Conservation (phyloP, 2,797 vertebrate species). For the Pseudochirops cupreus region DNA sequence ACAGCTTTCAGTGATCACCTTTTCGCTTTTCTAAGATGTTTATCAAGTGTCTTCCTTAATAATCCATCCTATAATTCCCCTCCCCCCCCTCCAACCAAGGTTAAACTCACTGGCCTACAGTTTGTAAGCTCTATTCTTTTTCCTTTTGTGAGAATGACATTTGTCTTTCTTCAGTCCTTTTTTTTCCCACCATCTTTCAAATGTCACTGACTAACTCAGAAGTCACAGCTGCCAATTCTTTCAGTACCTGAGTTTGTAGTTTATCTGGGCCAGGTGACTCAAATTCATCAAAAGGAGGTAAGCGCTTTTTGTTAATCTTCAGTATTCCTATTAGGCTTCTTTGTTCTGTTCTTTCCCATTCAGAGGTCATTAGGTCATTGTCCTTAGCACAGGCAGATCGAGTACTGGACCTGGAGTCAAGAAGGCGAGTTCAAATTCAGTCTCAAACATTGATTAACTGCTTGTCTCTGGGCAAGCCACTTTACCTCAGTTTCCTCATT, state of each 20-base stretch:
- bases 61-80: not conserved
- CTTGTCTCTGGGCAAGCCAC: not conserved
- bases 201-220: not conserved
- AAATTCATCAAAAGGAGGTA: not conserved
- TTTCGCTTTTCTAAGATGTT: not conserved
- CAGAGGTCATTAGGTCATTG: not conserved
- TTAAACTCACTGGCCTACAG: not conserved
- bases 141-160: not conserved
- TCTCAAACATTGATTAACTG: not conserved
- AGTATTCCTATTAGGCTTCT: not conserved
- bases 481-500: not conserved
- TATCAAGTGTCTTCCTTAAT: not conserved
- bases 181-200: not conserved
- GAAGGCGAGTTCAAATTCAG: not conserved
- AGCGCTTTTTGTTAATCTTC: not conserved
- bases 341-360: not conserved
- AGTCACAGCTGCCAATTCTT: not conserved
- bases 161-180: not conserved
- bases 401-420: not conserved
- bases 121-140: not conserved
- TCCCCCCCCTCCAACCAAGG: not conserved
- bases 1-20: not conserved
- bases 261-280: not conserved
- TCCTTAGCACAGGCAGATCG: not conserved
- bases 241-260: not conserved